Base-by-base conservation (phyloP, 2,797 vertebrate species). In the Apogon talboti region DNA sequence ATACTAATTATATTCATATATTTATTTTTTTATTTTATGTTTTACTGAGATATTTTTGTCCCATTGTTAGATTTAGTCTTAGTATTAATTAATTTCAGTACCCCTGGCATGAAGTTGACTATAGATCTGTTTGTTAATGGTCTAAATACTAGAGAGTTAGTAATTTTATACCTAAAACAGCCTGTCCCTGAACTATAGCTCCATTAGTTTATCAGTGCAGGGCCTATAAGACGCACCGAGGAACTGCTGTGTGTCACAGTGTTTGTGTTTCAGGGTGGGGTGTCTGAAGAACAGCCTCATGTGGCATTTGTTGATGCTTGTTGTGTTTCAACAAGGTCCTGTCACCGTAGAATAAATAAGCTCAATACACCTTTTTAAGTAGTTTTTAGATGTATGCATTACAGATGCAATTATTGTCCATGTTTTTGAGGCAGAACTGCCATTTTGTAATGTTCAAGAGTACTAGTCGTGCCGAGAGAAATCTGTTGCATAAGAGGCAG, bases 181-280 rank as follows among this genome's bases (percentile, higher is more conserved):
- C 6, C 30, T 9, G 2, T 33, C 30, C 16, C 42, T 54, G 9
- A 75, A 11, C 9, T 11, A 16, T 3, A 38, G 15, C 10, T 61
- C 50, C 60, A 60, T 66, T 51, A 52, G 47, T 49, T 71, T 74
- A 71, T 76, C 71, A 62, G 53, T 58, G 42, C 12, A 37, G 19
- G 7, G 43, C 33, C 48, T 66, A 49, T 21, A 30, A 54, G 41
- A 51, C 63, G 58, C 19, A 33, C 12, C 16, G 49, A 40, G 11
- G 62, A 60, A 43, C n/a, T 57, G 33, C 64, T 70, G 38, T 45
- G 43, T 11, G 59, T 41, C 35, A n/a, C 4, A 11, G 35, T 91
- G 87, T 93, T 92, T 93, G 87, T 74, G 71, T 91, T 91, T 85
- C 84, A 73, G 89, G 92, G 90, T 86, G 92, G 88, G 79, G 89